Base-by-base conservation (phyloP, 2,797 vertebrate genomes). In the Margarornis squamiger region DNA sequence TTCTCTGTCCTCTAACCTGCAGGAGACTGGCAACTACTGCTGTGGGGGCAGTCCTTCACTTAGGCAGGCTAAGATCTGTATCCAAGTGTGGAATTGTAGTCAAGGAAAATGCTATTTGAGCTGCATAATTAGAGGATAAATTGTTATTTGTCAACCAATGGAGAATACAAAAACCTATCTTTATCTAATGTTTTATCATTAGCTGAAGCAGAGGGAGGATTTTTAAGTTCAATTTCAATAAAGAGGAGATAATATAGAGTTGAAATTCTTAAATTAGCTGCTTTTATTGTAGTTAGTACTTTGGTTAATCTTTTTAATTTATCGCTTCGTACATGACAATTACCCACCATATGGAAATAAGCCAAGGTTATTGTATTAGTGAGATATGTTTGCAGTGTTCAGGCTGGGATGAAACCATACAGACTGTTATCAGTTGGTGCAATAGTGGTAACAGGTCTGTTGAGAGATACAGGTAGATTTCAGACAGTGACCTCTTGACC, bases 301-400 rank as follows among this genome's bases (percentile, higher is more conserved):
- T 78, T 73, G 90, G 86, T 97, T 97, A 97, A 97, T 97, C 93
- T 97, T 97, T 92, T 96, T 97, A 97, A 97, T 97, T 97, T 97
- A 97, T 98, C 95, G 12, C 88, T 96, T 96, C 84, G 75, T 95
- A 86, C 82, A 94, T 41, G 58, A 74, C 88, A 97, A 96, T 97
- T 97, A 91, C 80, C 67, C 73, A 80, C 75, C 85, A 51, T 83
- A 89, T 91, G 93, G 87, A 97, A 97, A 95, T 96, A 55, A 95
- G 84, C 74, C 66, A 94, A 71, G 45, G 71, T 84, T 97, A 85
- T 86, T 94, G 48, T 96, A 87, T 95, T 94, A 76, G 80, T 86
- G 59, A 86, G 61, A 96, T 92, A 39, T 23, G 58, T 96, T 74
- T 96, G 39, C 82, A 95, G 74, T 45, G 58, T 92, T 70, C 63